These are phyloP conservation scores for Vidua macroura DNA, from an alignment of 2,113 vertebrate genomes.

Conservation along the genomic window DNA sequence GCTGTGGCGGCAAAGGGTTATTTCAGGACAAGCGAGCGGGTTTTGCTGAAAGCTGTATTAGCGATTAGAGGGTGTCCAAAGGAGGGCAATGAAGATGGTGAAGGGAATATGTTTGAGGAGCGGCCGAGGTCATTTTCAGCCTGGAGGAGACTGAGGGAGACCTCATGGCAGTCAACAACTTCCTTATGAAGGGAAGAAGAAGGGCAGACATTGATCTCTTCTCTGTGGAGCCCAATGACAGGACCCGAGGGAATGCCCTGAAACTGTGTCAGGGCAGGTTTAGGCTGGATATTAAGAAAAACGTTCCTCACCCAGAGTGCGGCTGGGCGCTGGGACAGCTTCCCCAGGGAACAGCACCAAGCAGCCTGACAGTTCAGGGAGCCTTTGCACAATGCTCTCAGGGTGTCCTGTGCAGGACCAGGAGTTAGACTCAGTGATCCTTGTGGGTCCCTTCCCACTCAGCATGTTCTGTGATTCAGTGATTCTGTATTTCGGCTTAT, in stretches of 20 bases:
- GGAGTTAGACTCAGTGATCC: neutral
- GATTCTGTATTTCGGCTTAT: neutral
- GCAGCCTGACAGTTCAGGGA: neutral
- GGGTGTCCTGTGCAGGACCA: neutral
- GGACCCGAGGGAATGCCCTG: neutral
- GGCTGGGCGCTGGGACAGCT: too few species aligned
- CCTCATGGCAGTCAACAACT: accelerated
- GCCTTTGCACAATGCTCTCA: neutral
- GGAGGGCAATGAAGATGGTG: accelerated
- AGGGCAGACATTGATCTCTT: neutral
- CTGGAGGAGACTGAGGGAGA: neutral
- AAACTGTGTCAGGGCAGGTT: neutral
- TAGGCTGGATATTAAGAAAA: neutral
- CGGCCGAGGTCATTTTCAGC: neutral
- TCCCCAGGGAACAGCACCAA: neutral
- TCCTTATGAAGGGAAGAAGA: neutral
- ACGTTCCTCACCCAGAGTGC: neutral
- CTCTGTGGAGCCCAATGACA: too few species aligned
- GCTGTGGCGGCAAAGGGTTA: neutral
- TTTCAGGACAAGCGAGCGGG: neutral
- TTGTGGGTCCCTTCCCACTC: neutral
- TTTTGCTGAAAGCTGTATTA: neutral
- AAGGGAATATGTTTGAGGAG: neutral
- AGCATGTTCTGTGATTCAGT: neutral
- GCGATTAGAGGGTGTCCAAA: neutral